Conservation (phyloP, 2,888 invertebrate species). For the Orthonychiurus folsomi region DNA sequence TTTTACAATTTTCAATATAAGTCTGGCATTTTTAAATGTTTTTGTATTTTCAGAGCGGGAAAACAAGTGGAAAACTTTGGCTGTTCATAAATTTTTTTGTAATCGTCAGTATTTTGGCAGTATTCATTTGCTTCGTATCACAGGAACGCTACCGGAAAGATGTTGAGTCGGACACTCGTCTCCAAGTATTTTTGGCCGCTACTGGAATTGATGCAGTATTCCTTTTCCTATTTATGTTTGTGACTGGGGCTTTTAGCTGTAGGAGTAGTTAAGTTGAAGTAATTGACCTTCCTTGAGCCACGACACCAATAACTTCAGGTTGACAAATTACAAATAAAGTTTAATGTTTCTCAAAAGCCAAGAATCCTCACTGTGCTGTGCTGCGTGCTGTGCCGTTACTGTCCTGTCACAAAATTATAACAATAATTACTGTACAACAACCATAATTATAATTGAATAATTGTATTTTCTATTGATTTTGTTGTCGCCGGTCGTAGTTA, state of each 20-base stretch:
- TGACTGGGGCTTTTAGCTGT: conserved; percentile 31
- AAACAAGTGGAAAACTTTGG: conserved; percentile 24
- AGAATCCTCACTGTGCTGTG: too few species aligned
- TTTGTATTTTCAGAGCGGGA: conserved; percentile 24
- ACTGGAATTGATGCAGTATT: conserved; percentile 27
- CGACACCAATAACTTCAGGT: too few species aligned
- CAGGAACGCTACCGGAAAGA: conserved; percentile 16
- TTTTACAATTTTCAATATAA: neutral
- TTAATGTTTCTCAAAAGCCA: too few species aligned
- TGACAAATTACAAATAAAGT: too few species aligned
- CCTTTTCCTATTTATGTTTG: conserved; percentile 23
- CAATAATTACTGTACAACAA: too few species aligned
- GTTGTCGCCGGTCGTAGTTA: too few species aligned
- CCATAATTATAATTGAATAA: too few species aligned
- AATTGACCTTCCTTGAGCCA: too few species aligned
- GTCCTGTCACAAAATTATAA: too few species aligned
- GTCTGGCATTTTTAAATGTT: conserved; percentile 1
- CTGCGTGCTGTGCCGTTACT: too few species aligned
- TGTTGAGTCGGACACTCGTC: conserved; percentile 17
- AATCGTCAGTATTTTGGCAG: conserved; percentile 23
- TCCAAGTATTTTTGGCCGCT: conserved; percentile 25
- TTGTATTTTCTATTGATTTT: too few species aligned
- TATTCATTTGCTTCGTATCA: conserved; percentile 27
- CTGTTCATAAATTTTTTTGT: conserved; percentile 33
- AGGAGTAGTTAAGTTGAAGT: conserved; percentile 6